Conservation (phyloP, 2,113 vertebrate species). For the Chionomys nivalis region DNA sequence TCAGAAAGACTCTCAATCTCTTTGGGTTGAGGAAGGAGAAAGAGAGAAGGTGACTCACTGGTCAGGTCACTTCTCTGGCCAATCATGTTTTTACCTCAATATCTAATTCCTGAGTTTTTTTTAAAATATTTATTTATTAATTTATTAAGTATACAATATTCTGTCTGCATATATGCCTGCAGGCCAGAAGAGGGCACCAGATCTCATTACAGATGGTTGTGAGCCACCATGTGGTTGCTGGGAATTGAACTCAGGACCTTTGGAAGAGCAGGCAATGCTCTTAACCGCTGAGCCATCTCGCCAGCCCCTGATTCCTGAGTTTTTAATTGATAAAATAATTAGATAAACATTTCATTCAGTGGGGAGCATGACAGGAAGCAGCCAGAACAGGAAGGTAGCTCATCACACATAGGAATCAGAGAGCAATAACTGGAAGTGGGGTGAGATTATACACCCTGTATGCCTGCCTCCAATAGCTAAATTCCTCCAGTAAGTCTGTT, state of each 20-base stretch:
- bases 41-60: not conserved
- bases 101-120: not conserved
- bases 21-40: not conserved
- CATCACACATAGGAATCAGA: not conserved
- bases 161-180: too few relatives aligned
- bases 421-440: rapidly evolving
- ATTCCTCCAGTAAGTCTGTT: not conserved
- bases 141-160: too few relatives aligned
- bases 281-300: too few relatives aligned
- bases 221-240: too few relatives aligned
- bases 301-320: too few relatives aligned
- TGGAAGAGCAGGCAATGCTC: too few relatives aligned
- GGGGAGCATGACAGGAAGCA: not conserved
- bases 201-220: too few relatives aligned
- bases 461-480: not conserved
- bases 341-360: not conserved
- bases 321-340: not conserved
- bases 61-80: not conserved
- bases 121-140: too few relatives aligned
- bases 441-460: not conserved
- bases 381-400: not conserved
- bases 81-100: not conserved
- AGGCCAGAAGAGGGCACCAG: too few relatives aligned
- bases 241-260: too few relatives aligned
- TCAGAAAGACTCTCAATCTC: not conserved